These are phyloP conservation scores for Conus canariensis DNA, from an alignment of 2,888 invertebrate genomes.

Conservation along the genomic window DNA sequence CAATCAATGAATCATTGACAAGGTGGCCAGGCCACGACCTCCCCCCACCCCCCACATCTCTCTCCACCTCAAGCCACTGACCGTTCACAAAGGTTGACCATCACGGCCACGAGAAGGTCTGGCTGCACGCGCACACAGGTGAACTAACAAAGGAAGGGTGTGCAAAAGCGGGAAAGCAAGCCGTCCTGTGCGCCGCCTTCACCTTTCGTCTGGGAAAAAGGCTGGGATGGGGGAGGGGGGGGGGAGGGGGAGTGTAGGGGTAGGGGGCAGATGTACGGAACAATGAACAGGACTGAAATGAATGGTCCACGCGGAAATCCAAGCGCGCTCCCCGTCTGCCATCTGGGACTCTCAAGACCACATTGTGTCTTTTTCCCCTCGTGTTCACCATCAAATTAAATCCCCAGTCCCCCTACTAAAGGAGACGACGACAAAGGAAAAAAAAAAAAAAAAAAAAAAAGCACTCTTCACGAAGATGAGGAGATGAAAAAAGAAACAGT, in stretches of 20 bases:
- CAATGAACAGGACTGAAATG: neutral
- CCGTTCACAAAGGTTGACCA: neutral
- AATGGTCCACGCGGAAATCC: neutral
- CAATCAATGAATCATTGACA: slow-evolving; percentile 1
- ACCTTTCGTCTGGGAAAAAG: neutral
- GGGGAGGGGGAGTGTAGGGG: neutral
- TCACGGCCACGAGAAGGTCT: neutral
- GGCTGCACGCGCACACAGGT: neutral
- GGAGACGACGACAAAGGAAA: too few species aligned
- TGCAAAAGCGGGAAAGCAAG: too few species aligned
- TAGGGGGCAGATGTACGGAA: neutral
- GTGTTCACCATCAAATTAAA: too few species aligned
- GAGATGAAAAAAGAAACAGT: too few species aligned
- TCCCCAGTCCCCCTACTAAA: too few species aligned
- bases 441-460: too few species aligned
- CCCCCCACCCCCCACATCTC: neutral
- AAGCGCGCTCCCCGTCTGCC: neutral
- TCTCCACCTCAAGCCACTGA: neutral
- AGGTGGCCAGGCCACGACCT: neutral
- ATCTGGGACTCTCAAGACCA: neutral
- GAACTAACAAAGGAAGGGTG: neutral
- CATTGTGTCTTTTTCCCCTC: neutral
- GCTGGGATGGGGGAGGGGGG: neutral
- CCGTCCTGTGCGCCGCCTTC: neutral
- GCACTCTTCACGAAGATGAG: neutral